A percentile compares a stretch with the other conserved stretches of the same genome.
Evolutionary conservation across 2,797 vertebrate genomes (phyloP).

Genomic region (Pseudocheirus occidentalis): DNA sequence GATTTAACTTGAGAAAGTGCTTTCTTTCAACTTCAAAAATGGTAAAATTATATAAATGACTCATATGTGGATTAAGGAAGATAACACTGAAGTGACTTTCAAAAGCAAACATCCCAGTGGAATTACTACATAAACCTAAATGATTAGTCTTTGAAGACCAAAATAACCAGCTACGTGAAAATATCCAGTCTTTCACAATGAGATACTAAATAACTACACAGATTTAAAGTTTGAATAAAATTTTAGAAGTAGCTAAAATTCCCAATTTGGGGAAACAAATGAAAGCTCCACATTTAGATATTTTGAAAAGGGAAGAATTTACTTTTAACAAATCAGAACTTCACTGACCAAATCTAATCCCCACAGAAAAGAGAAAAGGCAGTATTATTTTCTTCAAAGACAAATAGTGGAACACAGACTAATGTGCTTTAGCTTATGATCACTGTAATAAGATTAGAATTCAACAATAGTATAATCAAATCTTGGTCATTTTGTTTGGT

Average conservation of each 20-base stretch:
- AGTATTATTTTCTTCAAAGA: constrained; percentile 54
- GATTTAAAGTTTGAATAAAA: constrained; percentile 35
- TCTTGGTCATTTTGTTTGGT: constrained; percentile 64
- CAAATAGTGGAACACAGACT: constrained; percentile 76
- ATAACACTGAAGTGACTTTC: constrained; percentile 26
- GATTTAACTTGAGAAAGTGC: constrained; percentile 17
- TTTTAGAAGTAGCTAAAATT: constrained; percentile 39
- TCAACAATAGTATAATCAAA: constrained; percentile 76
- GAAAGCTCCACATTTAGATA: constrained; percentile 58
- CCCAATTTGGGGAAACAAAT: constrained; percentile 63
- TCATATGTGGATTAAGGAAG: not conserved
- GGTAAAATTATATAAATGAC: not conserved
- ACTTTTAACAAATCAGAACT: constrained; percentile 70
- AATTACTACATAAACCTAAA: constrained; percentile 53
- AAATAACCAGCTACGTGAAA: not conserved
- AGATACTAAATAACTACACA: constrained; percentile 37
- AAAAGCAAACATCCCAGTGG: constrained; percentile 56
- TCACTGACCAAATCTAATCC: constrained; percentile 80
- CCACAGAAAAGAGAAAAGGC: constrained; percentile 74
- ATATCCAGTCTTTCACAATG: constrained; percentile 12
- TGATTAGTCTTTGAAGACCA: constrained; percentile 53
- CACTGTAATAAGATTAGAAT: constrained; percentile 79
- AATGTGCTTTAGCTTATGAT: constrained; percentile 79
- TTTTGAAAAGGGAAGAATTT: constrained; percentile 71
- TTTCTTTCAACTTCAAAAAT: constrained; percentile 51